Base-by-base conservation (phyloP, 2,888 invertebrate species). In the Troides aeacus region DNA sequence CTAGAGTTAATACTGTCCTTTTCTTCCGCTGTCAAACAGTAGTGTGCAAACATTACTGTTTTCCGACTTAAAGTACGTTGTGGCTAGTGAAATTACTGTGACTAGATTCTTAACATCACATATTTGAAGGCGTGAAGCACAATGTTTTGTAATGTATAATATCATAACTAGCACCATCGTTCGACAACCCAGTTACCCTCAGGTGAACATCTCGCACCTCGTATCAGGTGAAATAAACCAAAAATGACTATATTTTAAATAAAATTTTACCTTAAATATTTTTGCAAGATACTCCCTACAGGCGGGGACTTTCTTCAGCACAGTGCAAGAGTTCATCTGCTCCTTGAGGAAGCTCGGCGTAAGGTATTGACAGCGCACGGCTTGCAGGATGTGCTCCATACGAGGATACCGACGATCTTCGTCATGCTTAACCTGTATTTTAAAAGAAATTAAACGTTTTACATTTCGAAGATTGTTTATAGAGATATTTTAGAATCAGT, bases 261-360 rank as follows among this genome's bases (percentile, higher is more conserved):
- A 36, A 18, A n/a, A 24, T 71, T 74, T 76, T 75, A 94, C 95
- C 93, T 96, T 96, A 83, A 97, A 97, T 85, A 98, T 97, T 85
- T 96, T 96, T 30, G 97, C 96, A 75, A 98, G 93, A 88, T 98
- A 98, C 83, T 97, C 97, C 73, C 96, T 94, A 79, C 98, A 98
- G 6, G 97, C 97, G 4, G 97, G 97, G 59, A 96, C 96, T 84
- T 97, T 97, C 81, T 96, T 96, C 61, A 98, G 92, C 18, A 98
- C 95, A 71, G 96, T 96, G 86, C 98, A 98, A 79, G 97, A 96
- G 80, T 95, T 96, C 95, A 98, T 96, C 90, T 98, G 98, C 74
- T 98, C 97, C 76, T 97, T 96, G 62, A 98, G 93, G 87, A 98
- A 98, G 81, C 95, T 96, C 7, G 98, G 98, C 53, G 98, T 97